Evolutionary conservation across 2,113 vertebrate species (phyloP).

Genomic region (Chloebia gouldiae): DNA sequence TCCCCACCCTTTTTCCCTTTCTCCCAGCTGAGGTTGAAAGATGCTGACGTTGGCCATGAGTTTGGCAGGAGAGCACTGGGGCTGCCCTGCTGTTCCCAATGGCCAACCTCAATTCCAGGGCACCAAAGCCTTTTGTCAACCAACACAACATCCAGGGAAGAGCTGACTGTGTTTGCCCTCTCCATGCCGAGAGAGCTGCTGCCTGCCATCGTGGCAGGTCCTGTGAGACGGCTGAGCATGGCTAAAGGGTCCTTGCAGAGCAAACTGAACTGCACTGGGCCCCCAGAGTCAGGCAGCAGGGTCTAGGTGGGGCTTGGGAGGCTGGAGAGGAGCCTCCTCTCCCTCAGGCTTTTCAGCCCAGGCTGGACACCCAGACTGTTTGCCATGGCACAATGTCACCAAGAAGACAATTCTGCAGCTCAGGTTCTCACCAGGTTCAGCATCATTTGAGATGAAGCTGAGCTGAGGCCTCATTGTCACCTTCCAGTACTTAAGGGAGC

Average conservation of each 20-base stretch:
- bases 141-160: neutral
- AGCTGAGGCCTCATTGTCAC: neutral
- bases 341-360: accelerated
- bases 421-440: neutral
- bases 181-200: accelerated
- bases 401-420: neutral
- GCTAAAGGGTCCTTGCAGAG: neutral
- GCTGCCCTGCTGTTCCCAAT: neutral
- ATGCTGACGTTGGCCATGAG: neutral
- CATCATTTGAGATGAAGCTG: neutral
- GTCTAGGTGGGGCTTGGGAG: neutral
- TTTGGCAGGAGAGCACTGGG: neutral
- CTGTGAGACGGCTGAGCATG: neutral
- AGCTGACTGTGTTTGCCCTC: neutral
- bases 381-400: accelerated
- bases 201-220: neutral
- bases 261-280: accelerated
- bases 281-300: neutral
- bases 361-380: accelerated
- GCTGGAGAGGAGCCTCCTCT: neutral
- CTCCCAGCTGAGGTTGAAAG: neutral
- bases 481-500: too few species aligned
- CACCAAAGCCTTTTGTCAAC: neutral
- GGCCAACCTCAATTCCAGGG: neutral
- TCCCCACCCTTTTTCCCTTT: neutral